phyloP scores from a whole-genome alignment of 1,140 invertebrate species.

The Drosophila pandora region DNA sequence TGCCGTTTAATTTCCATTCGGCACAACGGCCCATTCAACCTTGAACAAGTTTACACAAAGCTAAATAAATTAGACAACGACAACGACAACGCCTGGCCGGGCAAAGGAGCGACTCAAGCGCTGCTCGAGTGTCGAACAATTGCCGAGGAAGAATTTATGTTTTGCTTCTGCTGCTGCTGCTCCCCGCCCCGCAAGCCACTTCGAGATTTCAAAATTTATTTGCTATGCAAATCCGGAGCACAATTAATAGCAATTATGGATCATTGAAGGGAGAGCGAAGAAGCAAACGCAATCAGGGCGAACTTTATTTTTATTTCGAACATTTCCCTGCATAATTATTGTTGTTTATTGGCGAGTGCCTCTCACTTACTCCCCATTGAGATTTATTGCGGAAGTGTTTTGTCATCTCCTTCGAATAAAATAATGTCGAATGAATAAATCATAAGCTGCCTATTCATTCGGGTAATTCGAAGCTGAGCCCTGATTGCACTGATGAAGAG shows the following conservation, averaged over 20 bases:
- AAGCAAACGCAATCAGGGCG: background rate
- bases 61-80: constrained; percentile 50
- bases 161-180: constrained; percentile 18
- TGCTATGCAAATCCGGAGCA: constrained; percentile 36
- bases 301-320: constrained; percentile 19
- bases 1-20: constrained; percentile 40
- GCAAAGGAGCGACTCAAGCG: constrained; percentile 41
- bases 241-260: constrained; percentile 56
- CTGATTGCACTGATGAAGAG: constrained; percentile 29
- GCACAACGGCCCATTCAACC: constrained; percentile 40
- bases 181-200: background rate
- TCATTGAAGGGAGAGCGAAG: constrained; percentile 17
- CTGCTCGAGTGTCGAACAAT: constrained; percentile 42
- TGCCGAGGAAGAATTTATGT: constrained; percentile 38
- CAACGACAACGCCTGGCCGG: background rate
- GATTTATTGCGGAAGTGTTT: constrained; percentile 42
- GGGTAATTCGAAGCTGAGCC: constrained; percentile 28
- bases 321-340: constrained; percentile 51
- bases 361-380: constrained; percentile 45
- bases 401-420: constrained; percentile 20
- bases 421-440: constrained; percentile 33
- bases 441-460: constrained; percentile 34
- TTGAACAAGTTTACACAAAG: constrained; percentile 52
- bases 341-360: constrained; percentile 46
- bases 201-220: constrained; percentile 19